phyloP scores from a whole-genome alignment of 2,888 invertebrate genomes.

The Spodoptera picta region DNA sequence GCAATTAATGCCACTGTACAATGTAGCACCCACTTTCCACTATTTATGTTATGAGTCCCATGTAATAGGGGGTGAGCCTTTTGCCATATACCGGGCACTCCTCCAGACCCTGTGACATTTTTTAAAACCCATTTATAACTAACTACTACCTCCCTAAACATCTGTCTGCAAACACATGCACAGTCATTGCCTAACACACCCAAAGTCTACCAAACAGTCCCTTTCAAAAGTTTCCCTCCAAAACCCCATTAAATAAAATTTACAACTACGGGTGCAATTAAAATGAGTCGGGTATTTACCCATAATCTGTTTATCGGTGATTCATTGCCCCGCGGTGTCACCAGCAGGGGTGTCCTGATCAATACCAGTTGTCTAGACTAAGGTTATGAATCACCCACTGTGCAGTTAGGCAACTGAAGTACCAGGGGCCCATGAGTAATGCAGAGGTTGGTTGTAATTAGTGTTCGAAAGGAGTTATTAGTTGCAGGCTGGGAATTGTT shows the following conservation, averaged over 20 bases:
- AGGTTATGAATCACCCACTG: conserved; percentile 36
- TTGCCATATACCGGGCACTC: too few species aligned
- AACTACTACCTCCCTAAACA: too few species aligned
- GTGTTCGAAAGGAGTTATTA: conserved; percentile 5
- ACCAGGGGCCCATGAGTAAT: conserved; percentile 23
- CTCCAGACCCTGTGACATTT: too few species aligned
- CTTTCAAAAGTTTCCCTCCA: conserved; percentile 16
- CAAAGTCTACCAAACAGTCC: background rate
- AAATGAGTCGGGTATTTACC: conserved; percentile 47
- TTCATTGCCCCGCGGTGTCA: conserved; percentile 49
- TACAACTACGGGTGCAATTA: conserved; percentile 49
- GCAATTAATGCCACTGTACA: too few species aligned
- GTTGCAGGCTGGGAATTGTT: too few species aligned
- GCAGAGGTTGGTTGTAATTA: conserved; percentile 9
- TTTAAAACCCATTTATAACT: too few species aligned
- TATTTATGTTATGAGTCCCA: too few species aligned
- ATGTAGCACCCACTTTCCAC: too few species aligned
- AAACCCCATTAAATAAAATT: conserved; percentile 42
- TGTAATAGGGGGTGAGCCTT: too few species aligned
- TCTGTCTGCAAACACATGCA: too few species aligned
- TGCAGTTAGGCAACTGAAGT: conserved; percentile 3
- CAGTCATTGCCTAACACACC: too few species aligned
- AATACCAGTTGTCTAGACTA: conserved; percentile 56
- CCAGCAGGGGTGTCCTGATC: conserved; percentile 44
- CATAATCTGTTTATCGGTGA: conserved; percentile 52